Evolutionary conservation across 2,113 vertebrate species (phyloP), one percentile per base, ranked within the genome.

Genomic region (Columba livia): DNA sequence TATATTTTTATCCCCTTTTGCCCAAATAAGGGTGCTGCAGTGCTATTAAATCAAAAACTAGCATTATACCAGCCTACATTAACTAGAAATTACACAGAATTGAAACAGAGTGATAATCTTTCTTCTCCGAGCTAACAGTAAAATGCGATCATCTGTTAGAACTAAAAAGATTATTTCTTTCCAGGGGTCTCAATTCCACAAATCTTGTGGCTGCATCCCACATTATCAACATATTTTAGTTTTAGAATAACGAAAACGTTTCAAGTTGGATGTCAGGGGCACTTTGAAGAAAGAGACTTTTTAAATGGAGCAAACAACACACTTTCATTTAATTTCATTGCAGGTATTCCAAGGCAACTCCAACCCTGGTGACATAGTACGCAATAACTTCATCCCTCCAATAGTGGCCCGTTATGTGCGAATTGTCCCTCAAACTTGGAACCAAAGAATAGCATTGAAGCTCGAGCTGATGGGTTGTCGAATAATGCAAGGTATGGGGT

Each of bases 271-370:
- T 32, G 17, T 79, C 50, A 69, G 71, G 47, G 83, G 15, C 56
- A 23, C 65, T 74, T 62, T 71, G 64, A 69, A 44, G 44, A 56
- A 48, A 48, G 20, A 72, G 16, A 17, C 15, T 54, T 71, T 51
- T 19, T 24, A 42, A 92, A 25, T 7, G 9, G 38, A 66, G 72
- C 18, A 26, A 60, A 53, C 51, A 51, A 6, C 0, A 2, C 79
- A 51, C 84, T 84, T 74, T 47, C 44, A 23, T 12, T 47, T 19
- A 18, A 1, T 64, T 85, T 78, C 1, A 0, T 58, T 90, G 50
- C 93, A 99, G 99, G 90, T 98, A 15, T 98, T 99, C 95, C 98
- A 98, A 91, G 98, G 98, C 47, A 99, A 99, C 81, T 95, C 97
- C 51, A 98, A 99, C 90, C 83, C 97, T 8, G 94, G 90, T 58